A percentile compares a stretch with the other conserved stretches of the same genome.
These are phyloP conservation scores for Podiceps cristatus DNA, from an alignment of 2,113 vertebrate species.

Conservation along the genomic window DNA sequence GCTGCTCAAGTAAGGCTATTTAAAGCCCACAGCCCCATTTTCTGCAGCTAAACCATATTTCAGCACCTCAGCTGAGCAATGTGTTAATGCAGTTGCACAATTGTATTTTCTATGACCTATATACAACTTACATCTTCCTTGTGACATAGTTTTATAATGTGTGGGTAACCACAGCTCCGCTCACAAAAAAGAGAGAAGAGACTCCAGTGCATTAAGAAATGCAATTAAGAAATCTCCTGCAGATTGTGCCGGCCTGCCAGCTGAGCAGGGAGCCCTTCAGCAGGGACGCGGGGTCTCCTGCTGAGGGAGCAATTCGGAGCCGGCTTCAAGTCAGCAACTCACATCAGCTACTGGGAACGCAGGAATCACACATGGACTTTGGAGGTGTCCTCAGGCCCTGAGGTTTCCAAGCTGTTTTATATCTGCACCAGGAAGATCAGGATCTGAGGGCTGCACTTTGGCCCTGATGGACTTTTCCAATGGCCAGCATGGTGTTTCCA, in stretches of 20 bases:
- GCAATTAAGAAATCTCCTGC: neutral
- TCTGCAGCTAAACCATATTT: neutral
- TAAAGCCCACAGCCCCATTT: neutral
- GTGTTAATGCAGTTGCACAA: neutral
- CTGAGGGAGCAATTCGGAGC: fast-evolving
- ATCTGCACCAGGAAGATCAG: neutral
- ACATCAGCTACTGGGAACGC: neutral
- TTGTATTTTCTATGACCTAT: constrained; percentile 10
- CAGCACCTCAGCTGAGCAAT: neutral
- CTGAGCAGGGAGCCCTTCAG: fast-evolving
- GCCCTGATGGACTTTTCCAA: neutral
- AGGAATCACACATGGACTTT: neutral
- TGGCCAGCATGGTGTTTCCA: neutral
- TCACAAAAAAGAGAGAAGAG: neutral
- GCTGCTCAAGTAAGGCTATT: neutral
- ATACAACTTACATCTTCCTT: neutral
- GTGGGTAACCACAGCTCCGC: neutral
- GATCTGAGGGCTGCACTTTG: neutral
- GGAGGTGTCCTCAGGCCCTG: neutral
- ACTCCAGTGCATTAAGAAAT: neutral
- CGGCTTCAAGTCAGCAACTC: neutral
- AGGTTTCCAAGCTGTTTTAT: neutral
- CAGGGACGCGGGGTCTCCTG: fast-evolving
- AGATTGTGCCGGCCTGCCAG: neutral
- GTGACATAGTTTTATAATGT: neutral